Percentiles rank a stretch among this genome's conserved stretches.
Conservation (phyloP, 2,113 vertebrate species). For the Otus sunia region DNA sequence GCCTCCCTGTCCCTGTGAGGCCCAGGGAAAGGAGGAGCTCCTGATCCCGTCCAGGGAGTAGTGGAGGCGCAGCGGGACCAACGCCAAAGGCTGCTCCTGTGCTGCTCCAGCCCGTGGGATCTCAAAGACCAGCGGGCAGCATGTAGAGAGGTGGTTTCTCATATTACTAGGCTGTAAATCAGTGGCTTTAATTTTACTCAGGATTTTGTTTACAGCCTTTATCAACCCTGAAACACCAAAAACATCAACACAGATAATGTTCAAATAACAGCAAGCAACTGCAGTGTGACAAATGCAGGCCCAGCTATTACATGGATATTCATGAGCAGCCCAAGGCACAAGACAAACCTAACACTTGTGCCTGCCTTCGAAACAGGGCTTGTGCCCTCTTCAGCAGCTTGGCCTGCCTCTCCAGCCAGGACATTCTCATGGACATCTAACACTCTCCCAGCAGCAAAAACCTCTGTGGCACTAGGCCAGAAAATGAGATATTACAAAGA, state of each 20-base stretch:
- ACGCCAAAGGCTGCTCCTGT: fast-evolving
- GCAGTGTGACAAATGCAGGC: fast-evolving
- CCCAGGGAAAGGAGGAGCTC: not conserved
- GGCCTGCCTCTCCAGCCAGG: not conserved
- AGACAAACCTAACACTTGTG: fast-evolving
- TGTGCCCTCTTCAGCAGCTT: not conserved
- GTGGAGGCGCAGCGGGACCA: fast-evolving
- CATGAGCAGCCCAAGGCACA: not conserved
- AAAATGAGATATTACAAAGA: not conserved
- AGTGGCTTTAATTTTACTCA: not conserved
- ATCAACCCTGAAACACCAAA: not conserved
- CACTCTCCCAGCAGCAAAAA: not conserved
- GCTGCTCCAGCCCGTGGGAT: not conserved
- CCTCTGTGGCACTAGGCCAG: not conserved
- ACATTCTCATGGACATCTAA: not conserved
- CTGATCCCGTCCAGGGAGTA: not conserved
- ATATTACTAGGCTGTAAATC: not conserved
- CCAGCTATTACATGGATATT: not conserved
- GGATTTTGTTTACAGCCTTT: not conserved
- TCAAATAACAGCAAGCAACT: not conserved
- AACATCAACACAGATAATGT: not conserved
- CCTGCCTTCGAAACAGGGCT: not conserved
- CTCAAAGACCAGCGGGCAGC: not conserved
- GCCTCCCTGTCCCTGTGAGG: fast-evolving
- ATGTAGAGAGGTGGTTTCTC: not conserved